Conservation (phyloP, 2,888 invertebrate species). For the Drosophila prolongata region DNA sequence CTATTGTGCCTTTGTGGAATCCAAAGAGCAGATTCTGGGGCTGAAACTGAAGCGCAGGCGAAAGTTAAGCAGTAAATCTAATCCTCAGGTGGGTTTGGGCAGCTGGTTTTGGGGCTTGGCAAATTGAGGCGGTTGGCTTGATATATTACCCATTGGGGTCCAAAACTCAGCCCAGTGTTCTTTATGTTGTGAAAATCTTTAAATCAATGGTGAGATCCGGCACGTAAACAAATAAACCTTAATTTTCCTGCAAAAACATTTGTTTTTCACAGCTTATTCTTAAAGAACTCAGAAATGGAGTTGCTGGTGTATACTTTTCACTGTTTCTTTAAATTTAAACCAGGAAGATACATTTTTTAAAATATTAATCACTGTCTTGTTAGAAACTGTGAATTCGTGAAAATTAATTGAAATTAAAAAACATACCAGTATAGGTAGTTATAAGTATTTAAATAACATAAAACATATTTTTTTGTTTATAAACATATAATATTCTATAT, state of each 20-base stretch:
- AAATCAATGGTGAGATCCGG: neutral
- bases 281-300: too few species aligned
- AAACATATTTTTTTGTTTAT: too few species aligned
- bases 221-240: neutral
- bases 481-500: too few species aligned
- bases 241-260: neutral
- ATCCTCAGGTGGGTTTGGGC: conserved; percentile 43
- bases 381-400: too few species aligned
- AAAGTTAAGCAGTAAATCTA: conserved; percentile 76
- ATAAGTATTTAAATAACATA: too few species aligned
- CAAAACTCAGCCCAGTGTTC: neutral
- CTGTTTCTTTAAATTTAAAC: too few species aligned
- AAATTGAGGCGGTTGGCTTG: conserved; percentile 35
- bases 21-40: conserved; percentile 17
- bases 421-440: too few species aligned
- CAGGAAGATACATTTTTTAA: too few species aligned
- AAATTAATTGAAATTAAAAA: too few species aligned
- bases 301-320: too few species aligned
- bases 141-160: conserved; percentile 34
- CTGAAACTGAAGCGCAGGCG: conserved; percentile 2
- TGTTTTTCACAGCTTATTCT: too few species aligned
- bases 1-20: conserved; percentile 34
- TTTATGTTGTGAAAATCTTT: conserved; percentile 5
- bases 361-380: too few species aligned
- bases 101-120: conserved; percentile 15